A percentile compares a stretch with the other conserved stretches of the same genome.
Conservation (phyloP, 1,140 invertebrate genomes). For the Magallana ariakensis region DNA sequence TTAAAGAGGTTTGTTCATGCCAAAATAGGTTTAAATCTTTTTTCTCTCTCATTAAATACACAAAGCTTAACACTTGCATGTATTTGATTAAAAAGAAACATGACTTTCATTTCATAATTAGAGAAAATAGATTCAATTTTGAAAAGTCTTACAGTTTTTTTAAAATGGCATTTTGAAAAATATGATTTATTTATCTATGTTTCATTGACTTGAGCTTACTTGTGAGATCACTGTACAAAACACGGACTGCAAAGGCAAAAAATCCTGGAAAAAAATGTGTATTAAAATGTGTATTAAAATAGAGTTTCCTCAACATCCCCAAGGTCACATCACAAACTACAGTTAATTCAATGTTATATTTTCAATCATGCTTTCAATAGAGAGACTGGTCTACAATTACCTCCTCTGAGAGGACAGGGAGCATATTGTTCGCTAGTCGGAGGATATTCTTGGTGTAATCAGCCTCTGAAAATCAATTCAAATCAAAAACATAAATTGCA, state of each 20-base stretch:
- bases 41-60: too few relatives aligned
- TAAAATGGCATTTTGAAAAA: background rate
- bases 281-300: background rate
- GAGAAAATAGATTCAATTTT: too few relatives aligned
- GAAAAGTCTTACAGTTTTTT: too few relatives aligned
- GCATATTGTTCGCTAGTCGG: conserved; percentile 81
- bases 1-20: too few relatives aligned
- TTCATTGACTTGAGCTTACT: conserved; percentile 63
- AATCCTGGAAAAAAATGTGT: conserved; percentile 79
- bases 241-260: conserved; percentile 82
- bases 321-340: too few relatives aligned
- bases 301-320: background rate
- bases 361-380: background rate
- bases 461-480: conserved; percentile 76
- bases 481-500: conserved; percentile 45
- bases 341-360: too few relatives aligned
- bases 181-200: background rate
- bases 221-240: conserved; percentile 82
- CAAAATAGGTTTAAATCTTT: too few relatives aligned
- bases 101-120: too few relatives aligned
- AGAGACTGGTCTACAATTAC: conserved; percentile 71
- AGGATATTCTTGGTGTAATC: conserved; percentile 82
- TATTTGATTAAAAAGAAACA: too few relatives aligned
- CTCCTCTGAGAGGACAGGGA: conserved; percentile 82
- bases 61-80: too few relatives aligned